phyloP scores from a whole-genome alignment of 2,888 invertebrate species.

The Baronia brevicornis region DNA sequence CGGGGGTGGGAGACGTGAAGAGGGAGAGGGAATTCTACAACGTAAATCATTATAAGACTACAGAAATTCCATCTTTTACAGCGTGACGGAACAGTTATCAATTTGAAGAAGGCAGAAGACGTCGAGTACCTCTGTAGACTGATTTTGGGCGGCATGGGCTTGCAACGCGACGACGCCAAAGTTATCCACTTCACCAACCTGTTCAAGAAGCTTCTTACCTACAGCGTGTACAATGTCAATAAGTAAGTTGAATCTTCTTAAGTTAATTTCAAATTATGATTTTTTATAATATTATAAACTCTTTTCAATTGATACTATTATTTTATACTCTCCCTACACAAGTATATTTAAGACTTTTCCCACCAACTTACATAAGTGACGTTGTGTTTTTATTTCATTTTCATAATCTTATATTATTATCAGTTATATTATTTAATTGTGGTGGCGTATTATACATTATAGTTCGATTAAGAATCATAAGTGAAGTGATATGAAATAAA shows the following conservation, averaged over 20 bases:
- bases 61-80: slow-evolving; percentile 24
- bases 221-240: slow-evolving; percentile 51
- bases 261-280: too few species aligned
- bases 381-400: too few species aligned
- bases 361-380: too few species aligned
- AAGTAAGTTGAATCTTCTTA: slow-evolving; percentile 58
- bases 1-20: too few species aligned
- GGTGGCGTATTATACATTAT: too few species aligned
- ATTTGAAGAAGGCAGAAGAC: slow-evolving; percentile 79
- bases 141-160: slow-evolving; percentile 77
- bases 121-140: slow-evolving; percentile 80
- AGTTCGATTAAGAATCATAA: too few species aligned
- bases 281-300: background rate
- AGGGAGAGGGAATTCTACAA: background rate
- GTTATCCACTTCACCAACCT: slow-evolving; percentile 57
- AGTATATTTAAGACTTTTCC: too few species aligned
- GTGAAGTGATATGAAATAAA: too few species aligned
- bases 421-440: too few species aligned
- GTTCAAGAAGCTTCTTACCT: slow-evolving; percentile 50
- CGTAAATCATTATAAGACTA: slow-evolving; percentile 1
- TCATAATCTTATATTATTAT: too few species aligned
- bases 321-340: too few species aligned
- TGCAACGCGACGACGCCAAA: slow-evolving; percentile 72
- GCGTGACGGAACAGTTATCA: slow-evolving; percentile 76
- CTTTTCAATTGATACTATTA: too few species aligned